phyloP scores from a whole-genome alignment of 2,113 vertebrate species.

The Cyphomyrus plagiostoma region DNA sequence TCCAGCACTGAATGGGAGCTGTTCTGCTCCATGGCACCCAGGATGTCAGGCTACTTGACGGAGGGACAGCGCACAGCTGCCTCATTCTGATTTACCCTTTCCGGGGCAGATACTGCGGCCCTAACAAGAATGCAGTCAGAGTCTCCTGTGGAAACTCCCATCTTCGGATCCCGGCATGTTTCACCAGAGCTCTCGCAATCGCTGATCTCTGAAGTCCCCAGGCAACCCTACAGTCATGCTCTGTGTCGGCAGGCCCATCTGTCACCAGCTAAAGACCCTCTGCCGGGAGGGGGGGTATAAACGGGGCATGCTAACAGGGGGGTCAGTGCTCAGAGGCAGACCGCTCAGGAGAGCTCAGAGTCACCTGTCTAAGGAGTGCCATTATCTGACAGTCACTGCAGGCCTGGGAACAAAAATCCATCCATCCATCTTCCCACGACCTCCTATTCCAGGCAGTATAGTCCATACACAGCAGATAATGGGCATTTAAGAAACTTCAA shows the following conservation, averaged over 20 bases:
- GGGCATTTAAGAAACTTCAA: background rate
- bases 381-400: background rate
- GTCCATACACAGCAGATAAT: background rate
- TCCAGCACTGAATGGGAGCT: background rate
- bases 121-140: background rate
- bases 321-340: background rate
- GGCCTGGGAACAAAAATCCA: background rate
- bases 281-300: background rate
- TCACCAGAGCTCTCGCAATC: background rate
- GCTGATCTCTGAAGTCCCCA: background rate
- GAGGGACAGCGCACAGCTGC: background rate
- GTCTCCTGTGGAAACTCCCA: background rate
- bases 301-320: background rate
- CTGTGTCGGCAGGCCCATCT: background rate
- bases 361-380: background rate
- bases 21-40: background rate
- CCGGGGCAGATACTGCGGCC: background rate
- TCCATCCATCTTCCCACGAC: background rate
- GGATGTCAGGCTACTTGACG: no score
- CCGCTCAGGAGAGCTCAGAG: background rate
- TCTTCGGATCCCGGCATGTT: background rate
- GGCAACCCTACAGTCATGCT: background rate
- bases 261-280: conserved; percentile 1
- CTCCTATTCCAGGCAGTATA: background rate
- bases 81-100: background rate